Percentiles rank a stretch among this genome's conserved stretches.
Evolutionary conservation across 2,888 invertebrate genomes (phyloP).

Genomic region (Cheilosia scutellata): DNA sequence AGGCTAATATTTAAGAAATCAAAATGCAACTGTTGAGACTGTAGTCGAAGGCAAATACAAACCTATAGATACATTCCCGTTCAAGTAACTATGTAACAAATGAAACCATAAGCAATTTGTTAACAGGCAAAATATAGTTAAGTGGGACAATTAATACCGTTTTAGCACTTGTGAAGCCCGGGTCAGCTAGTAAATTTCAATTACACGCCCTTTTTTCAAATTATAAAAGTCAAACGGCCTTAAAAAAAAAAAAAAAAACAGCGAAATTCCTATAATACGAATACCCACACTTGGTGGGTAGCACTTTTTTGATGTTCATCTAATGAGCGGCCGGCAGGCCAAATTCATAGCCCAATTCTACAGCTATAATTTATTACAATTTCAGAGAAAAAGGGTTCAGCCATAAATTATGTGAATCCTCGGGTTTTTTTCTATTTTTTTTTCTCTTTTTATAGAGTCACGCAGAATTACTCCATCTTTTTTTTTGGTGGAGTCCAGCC

Average conservation of each 20-base stretch:
- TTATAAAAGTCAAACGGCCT: slow-evolving; percentile 33
- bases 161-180: not conserved
- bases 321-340: slow-evolving; percentile 40
- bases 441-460: slow-evolving; percentile 41
- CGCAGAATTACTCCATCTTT: slow-evolving; percentile 38
- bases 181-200: slow-evolving; percentile 43
- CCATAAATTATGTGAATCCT: slow-evolving; percentile 48
- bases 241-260: not conserved
- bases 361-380: slow-evolving; percentile 50
- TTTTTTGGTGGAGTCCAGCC: slow-evolving; percentile 1
- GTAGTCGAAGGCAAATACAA: not conserved
- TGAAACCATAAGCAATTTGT: not conserved
- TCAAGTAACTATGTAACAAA: not conserved
- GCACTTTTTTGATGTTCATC: slow-evolving; percentile 4
- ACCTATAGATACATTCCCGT: not conserved
- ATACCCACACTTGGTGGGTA: not conserved
- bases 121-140: not conserved
- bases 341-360: slow-evolving; percentile 45
- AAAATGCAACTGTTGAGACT: no score
- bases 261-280: not conserved
- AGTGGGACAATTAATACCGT: not conserved
- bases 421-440: not conserved
- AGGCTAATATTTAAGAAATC: no score
- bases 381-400: slow-evolving; percentile 52
- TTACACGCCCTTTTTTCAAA: slow-evolving; percentile 40